Base-by-base conservation (phyloP, 2,888 invertebrate species). In the Metalampra italica region DNA sequence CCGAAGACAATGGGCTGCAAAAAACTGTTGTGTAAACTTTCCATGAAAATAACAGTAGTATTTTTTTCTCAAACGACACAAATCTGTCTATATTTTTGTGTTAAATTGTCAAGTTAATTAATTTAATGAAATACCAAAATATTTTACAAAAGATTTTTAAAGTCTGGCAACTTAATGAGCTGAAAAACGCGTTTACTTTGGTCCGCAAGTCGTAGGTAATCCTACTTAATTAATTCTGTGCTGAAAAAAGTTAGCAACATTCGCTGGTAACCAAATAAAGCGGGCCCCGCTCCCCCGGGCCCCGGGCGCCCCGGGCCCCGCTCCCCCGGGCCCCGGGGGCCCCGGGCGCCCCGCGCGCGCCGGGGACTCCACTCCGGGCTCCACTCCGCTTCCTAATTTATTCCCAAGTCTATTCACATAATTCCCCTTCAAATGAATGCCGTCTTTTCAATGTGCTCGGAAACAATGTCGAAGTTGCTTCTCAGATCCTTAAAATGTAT, bases 201-300 rank as follows among this genome's bases (percentile, higher is more conserved):
- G 1, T 4, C 13, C 2, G 4, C 32, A 32, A 32, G 62, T 77
- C 2, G 4, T 7, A 32, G 7, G 62, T 77, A 73, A 78, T 78
- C 75, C 72, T 68, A 66, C 69, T 73, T 79, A 79, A 80, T 80
- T 78, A 77, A 78, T 78, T 74, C 74, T 56, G 57, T 59, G 55
- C 62, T 63, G 61, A 71, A 74, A 73, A 76, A 77, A 74, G 66
- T 78, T 71, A 57, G 62, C 64, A 56, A 68, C 71, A 65, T 66
- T 67, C 60, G 32, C 9, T n/a, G 36, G 61, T 61, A 66, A 72
- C 71, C 66, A 74, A 75, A 74, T 73, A 78, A 76, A 64, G 68
- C 57, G 58, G 56, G 56, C 53, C 58, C 47, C 60, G 64, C 68
- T 61, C 56, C 56, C 50, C 66, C 67, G 62, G 66, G 61, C 62